Conservation (phyloP, 2,797 vertebrate genomes). For the Lophura swinhoii region DNA sequence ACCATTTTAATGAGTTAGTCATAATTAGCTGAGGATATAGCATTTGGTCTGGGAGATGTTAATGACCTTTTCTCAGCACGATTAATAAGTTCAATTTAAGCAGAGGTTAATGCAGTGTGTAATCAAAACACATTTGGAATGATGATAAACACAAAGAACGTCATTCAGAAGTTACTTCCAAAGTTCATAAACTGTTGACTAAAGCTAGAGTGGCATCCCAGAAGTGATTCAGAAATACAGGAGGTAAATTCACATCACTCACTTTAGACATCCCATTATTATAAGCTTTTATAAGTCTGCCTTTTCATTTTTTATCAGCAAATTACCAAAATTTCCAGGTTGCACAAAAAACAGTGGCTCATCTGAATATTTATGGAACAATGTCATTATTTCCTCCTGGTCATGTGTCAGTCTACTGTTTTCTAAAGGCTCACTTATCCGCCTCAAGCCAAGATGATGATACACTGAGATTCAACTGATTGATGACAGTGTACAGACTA, state of each 20-base stretch:
- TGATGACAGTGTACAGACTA: not conserved
- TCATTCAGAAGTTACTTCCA: conserved; percentile 50
- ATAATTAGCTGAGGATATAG: conserved; percentile 51
- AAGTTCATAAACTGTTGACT: conserved; percentile 8
- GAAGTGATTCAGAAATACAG: conserved; percentile 13
- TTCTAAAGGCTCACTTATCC: not conserved
- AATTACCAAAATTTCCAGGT: not conserved
- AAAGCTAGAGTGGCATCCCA: not conserved
- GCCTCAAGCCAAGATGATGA: not conserved
- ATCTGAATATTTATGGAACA: not conserved
- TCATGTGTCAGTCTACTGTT: not conserved
- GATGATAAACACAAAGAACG: conserved; percentile 56
- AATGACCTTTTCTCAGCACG: conserved; percentile 57
- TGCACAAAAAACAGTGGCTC: not conserved
- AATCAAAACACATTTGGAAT: conserved; percentile 60
- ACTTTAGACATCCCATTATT: not conserved
- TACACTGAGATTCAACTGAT: not conserved
- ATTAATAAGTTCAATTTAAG: conserved; percentile 61
- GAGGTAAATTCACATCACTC: not conserved
- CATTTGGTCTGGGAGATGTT: conserved; percentile 67
- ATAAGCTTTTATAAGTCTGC: not conserved
- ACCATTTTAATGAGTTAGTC: conserved; percentile 60
- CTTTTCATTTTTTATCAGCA: not conserved
- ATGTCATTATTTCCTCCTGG: not conserved
- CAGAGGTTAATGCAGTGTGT: conserved; percentile 66